Base-by-base conservation (phyloP, 2,888 invertebrate genomes). In the Pyrrhia umbra region DNA sequence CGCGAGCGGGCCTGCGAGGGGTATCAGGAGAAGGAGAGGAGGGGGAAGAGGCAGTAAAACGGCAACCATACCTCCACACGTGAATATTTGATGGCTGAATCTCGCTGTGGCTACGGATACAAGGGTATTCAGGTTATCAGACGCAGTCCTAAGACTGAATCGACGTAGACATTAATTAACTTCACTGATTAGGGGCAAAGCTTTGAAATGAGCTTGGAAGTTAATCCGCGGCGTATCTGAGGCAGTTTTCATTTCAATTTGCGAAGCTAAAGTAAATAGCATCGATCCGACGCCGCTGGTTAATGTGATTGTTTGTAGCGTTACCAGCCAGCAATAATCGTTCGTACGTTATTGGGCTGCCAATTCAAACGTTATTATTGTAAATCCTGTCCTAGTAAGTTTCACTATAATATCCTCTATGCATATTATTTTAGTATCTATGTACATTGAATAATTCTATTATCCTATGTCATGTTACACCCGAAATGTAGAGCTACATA, bases 61-160 rank as follows among this genome's bases (percentile, higher is more conserved):
- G 89, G 90, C 91, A 92, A 90, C 89, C 91, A 88, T 90, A 86
- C 88, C 92, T 90, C 90, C 90, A 90, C 91, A 91, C 90, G 92
- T 94, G 92, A 94, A 94, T 94, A 93, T 94, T 94, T 93, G 90
- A 94, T 94, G 90, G 85, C 84, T 87, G 91, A 92, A 93, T 93
- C 93, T 92, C 92, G 88, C 88, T 89, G 89, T 85, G 89, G 88
- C 87, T 88, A 85, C 85, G 83, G 85, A 85, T 87, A 85, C 86
- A 85, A 79, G 76, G 72, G 86, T 84, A 85, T 80, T 81, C 81
- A 83, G 82, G 81, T 85, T 83, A 86, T 84, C 86, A 84, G 81
- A 68, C 77, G 77, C 74, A 81, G 71, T 61, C 64, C 77, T 76
- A 76, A 76, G 62, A 68, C 69, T 71, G 75, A 75, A 82, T 85